These are phyloP conservation scores for Drymonia ruficornis DNA, from an alignment of 2,888 invertebrate genomes.

Conservation along the genomic window DNA sequence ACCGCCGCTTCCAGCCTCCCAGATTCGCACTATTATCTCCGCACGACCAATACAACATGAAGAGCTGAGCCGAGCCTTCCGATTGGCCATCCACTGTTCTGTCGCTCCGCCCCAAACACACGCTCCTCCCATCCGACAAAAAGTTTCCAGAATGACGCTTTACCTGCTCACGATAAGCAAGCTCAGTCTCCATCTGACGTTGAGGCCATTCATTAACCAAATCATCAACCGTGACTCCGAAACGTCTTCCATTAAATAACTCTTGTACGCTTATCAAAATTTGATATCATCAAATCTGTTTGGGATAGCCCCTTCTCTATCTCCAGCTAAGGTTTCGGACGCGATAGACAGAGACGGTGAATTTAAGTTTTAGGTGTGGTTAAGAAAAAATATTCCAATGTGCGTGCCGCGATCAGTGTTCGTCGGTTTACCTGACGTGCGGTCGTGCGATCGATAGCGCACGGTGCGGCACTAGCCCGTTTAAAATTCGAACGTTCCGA, in stretches of 20 bases:
- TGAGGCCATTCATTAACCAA: conserved; percentile 48
- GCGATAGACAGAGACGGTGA: conserved; percentile 62
- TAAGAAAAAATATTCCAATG: conserved; percentile 62
- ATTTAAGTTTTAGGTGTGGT: conserved; percentile 67
- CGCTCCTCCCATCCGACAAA: conserved; percentile 78
- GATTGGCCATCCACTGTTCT: conserved; percentile 53
- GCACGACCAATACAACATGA: conserved; percentile 67
- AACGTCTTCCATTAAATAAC: conserved; percentile 57
- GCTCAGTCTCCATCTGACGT: conserved; percentile 57
- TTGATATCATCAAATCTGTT: conserved; percentile 53
- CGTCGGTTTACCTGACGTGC: conserved; percentile 71
- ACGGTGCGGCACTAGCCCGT: conserved; percentile 53
- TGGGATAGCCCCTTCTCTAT: conserved; percentile 61
- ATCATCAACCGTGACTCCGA: conserved; percentile 45
- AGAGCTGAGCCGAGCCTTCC: conserved; percentile 32
- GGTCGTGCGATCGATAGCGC: conserved; percentile 66
- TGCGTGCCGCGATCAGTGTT: conserved; percentile 66
- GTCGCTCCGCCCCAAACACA: conserved; percentile 42
- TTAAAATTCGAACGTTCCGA: conserved; percentile 55
- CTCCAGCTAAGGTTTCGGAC: conserved; percentile 22
- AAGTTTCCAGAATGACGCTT: conserved; percentile 58
- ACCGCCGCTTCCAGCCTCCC: conserved; percentile 75
- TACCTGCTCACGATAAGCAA: conserved; percentile 63
- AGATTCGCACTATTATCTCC: conserved; percentile 82
- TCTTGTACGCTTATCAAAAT: conserved; percentile 60